A percentile compares a stretch with the other conserved stretches of the same genome.
These are phyloP conservation scores for Neocloeon triangulifer DNA, from an alignment of 1,140 invertebrate genomes.

Conservation along the genomic window DNA sequence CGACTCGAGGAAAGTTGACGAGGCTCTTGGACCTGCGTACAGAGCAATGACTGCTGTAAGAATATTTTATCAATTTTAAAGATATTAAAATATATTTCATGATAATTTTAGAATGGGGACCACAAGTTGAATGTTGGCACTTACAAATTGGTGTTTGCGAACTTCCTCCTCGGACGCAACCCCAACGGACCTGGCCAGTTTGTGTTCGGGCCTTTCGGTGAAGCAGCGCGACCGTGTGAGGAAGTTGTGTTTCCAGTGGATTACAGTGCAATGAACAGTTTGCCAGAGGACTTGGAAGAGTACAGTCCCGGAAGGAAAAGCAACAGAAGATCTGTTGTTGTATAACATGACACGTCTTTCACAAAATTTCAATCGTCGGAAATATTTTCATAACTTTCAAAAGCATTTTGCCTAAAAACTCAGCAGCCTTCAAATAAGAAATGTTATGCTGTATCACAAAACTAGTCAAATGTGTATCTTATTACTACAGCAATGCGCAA, in stretches of 20 bases:
- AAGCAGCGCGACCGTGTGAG: no score
- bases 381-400: no score
- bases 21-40: conserved; percentile 37
- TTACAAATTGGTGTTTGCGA: conserved; percentile 42
- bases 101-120: conserved; percentile 35
- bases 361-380: no score
- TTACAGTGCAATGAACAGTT: conserved; percentile 44
- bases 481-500: no score
- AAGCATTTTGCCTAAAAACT: no score
- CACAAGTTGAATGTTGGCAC: conserved; percentile 32
- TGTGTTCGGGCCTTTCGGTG: conserved; percentile 34
- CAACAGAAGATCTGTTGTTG: conserved; percentile 43
- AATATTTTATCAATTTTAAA: conserved; percentile 2
- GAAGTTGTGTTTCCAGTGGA: conserved; percentile 48
- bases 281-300: conserved; percentile 38
- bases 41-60: conserved; percentile 33
- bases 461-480: no score
- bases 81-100: conserved; percentile 6
- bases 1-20: conserved; percentile 27
- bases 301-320: conserved; percentile 39
- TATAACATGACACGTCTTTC: conserved; percentile 18
- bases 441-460: no score
- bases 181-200: conserved; percentile 49
- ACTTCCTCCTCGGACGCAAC: conserved; percentile 41
- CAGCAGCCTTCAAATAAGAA: no score